phyloP scores from a whole-genome alignment of 2,113 vertebrate genomes.

The Himantopus leucocephalus region DNA sequence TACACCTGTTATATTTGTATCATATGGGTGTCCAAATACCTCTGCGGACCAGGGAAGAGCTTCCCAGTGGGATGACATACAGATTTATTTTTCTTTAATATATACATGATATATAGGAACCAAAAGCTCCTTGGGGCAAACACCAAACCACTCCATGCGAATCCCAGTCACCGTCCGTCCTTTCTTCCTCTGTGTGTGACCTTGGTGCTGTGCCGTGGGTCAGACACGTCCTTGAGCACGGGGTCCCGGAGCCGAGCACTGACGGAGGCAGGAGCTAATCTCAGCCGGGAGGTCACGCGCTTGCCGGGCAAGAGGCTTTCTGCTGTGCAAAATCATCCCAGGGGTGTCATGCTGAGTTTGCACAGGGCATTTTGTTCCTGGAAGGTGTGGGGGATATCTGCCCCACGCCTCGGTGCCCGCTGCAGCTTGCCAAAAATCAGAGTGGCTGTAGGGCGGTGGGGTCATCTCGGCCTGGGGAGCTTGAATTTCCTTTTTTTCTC shows the following conservation, averaged over 20 bases:
- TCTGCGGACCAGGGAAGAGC: not conserved
- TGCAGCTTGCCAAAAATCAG: not conserved
- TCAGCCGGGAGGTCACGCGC: not conserved
- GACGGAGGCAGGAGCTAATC: not conserved
- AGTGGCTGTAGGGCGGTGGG: not conserved
- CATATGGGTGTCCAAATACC: not conserved
- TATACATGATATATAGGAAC: not conserved
- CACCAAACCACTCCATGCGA: not conserved
- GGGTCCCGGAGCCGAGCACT: fast-evolving
- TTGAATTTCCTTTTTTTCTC: not conserved
- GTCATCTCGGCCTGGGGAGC: not conserved
- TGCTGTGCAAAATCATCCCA: fast-evolving
- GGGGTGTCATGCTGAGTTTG: not conserved
- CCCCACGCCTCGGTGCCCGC: not conserved
- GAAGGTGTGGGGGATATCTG: not conserved
- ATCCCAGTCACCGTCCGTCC: not conserved
- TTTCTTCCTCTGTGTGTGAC: not conserved
- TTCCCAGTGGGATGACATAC: not conserved
- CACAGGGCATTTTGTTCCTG: not conserved
- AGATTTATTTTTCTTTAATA: not conserved
- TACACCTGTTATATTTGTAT: not conserved
- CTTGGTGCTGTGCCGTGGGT: not conserved
- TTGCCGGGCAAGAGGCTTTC: not conserved
- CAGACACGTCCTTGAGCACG: fast-evolving
- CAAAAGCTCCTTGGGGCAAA: not conserved